phyloP scores from a whole-genome alignment of 2,113 vertebrate genomes.

The Thalassarche chlororhynchos region DNA sequence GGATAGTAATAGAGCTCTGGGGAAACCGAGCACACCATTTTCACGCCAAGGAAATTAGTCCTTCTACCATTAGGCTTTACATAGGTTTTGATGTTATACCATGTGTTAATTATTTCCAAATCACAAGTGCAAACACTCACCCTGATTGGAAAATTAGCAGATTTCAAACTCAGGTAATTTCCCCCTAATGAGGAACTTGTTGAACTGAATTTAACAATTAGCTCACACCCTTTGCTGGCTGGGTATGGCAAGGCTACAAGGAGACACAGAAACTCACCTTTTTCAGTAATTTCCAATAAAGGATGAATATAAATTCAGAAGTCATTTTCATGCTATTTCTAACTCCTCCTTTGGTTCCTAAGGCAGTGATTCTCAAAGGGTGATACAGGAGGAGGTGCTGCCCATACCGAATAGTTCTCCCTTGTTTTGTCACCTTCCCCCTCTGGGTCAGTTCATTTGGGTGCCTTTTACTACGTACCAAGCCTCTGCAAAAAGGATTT shows the following conservation, averaged over 20 bases:
- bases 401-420: neutral
- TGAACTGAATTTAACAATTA: conserved; percentile 85
- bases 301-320: neutral
- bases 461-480: neutral
- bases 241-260: neutral
- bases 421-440: neutral
- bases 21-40: neutral
- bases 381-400: neutral
- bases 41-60: conserved; percentile 31
- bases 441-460: neutral
- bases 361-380: neutral
- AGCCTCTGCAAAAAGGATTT: neutral
- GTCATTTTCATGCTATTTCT: neutral
- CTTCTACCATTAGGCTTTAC: conserved; percentile 72
- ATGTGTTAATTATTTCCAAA: conserved; percentile 84
- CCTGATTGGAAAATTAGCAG: conserved; percentile 86
- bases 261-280: neutral
- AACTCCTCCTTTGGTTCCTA: neutral
- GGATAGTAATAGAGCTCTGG: neutral
- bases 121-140: conserved; percentile 85
- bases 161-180: conserved; percentile 84
- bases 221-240: conserved; percentile 76
- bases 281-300: neutral
- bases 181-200: conserved; percentile 84
- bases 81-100: conserved; percentile 75